Percentiles rank a stretch among this genome's conserved stretches.
Evolutionary conservation across 2,797 vertebrate species (phyloP).

Genomic region (Babyrousa celebensis): DNA sequence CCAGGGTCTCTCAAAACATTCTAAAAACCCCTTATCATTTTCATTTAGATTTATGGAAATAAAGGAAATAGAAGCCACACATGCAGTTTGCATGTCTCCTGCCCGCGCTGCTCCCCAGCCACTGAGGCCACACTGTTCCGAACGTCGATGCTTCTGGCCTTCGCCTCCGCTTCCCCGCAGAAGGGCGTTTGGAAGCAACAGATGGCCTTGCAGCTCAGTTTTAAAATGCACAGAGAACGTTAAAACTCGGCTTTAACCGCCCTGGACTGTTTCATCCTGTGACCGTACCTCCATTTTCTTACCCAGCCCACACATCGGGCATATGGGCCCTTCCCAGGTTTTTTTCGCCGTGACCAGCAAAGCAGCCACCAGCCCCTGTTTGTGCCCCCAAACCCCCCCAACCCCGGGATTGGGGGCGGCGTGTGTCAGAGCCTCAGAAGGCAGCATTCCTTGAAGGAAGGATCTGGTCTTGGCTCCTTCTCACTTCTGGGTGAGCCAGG

Average conservation of each 20-base stretch:
- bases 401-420: rapidly evolving
- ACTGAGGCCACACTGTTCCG: rapidly evolving
- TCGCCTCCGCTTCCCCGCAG: rapidly evolving
- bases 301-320: rapidly evolving
- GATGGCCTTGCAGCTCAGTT: rapidly evolving
- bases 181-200: rapidly evolving
- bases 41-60: not conserved
- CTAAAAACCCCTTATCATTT: not conserved
- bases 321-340: rapidly evolving
- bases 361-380: rapidly evolving
- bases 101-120: rapidly evolving
- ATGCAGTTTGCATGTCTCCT: rapidly evolving
- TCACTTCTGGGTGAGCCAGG: rapidly evolving
- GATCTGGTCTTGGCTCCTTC: rapidly evolving
- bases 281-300: rapidly evolving
- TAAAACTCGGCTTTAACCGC: rapidly evolving
- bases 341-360: rapidly evolving
- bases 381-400: not conserved
- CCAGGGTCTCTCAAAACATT: not conserved
- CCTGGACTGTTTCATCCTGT: rapidly evolving
- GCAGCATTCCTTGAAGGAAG: rapidly evolving
- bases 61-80: not conserved
- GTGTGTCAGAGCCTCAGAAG: not conserved
- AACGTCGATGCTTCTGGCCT: rapidly evolving
- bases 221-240: rapidly evolving